Base-by-base conservation (phyloP, 2,797 vertebrate species). In the Vespertilio murinus region DNA sequence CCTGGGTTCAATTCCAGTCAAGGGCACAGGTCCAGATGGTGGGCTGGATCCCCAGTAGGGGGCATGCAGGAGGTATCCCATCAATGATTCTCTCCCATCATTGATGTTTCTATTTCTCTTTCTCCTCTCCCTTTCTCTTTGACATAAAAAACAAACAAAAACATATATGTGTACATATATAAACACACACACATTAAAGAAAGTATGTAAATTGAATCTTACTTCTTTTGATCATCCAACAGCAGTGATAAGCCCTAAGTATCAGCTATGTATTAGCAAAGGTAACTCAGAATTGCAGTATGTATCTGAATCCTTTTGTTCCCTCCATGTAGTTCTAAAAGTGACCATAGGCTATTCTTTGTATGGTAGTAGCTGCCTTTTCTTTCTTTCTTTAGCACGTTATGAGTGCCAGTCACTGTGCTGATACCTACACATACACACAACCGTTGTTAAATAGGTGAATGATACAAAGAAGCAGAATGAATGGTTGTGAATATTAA, bases 401-500 rank as follows among this genome's bases (percentile, higher is more conserved):
- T 88, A 13, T 42, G 1, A 69, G 49, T 71, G 86, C 74, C 40
- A 45, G 47, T 25, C 28, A 30, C 23, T 59, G 13, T 56, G 75
- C 49, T 61, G 81, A 56, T 33, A 59, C 38, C 6, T 40, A 38
- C 71, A 78, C 35, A 65, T 23, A 23, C 3, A 64, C 40, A 73
- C 18, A 35, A 12, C 33, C 8, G 11, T 84, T 78, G 85, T 16
- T 17, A 12, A 90, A 16, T 22, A 47, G 61, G 86, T 67, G n/a
- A 90, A 73, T 73, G 42, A 71, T 22, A 42, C n/a, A 13, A 73
- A 59, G 59, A 73, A 45, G n/a, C 28, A 42, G 65, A 85, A 47
- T 10, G 18, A 61, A 74, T 81, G 49, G n/a, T 64, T 64, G 42
- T 92, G 84, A 93, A 67, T 77, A 95, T 95, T 67, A 95, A 95